phyloP scores from a whole-genome alignment of 2,797 vertebrate genomes.

The Chaetodon trifasciatus region DNA sequence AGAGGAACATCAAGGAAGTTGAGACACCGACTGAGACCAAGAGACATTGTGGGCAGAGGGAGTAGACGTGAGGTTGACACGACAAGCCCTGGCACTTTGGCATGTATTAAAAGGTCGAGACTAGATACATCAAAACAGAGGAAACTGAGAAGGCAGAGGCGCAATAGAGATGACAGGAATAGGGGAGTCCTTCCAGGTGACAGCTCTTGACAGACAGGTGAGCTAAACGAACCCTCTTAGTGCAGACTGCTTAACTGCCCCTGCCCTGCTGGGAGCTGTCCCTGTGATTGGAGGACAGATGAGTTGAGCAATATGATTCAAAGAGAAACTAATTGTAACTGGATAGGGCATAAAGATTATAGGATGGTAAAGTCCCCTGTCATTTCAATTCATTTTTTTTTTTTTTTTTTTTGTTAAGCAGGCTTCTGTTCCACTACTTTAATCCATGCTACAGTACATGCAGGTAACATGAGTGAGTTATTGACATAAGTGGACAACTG shows the following conservation, averaged over 20 bases:
- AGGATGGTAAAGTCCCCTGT: not conserved
- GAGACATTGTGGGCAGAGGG: conserved; percentile 18
- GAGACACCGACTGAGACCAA: conserved; percentile 31
- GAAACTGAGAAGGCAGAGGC: conserved; percentile 51
- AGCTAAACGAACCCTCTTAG: conserved; percentile 67
- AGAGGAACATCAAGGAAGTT: conserved; percentile 60
- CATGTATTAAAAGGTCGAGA: conserved; percentile 69
- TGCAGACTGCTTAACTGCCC: conserved; percentile 20
- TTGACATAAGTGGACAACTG: not conserved
- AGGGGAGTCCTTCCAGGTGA: conserved; percentile 31
- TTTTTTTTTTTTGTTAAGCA: not conserved
- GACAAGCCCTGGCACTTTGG: conserved; percentile 71
- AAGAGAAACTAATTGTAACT: conserved; percentile 42
- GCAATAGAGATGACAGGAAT: conserved; percentile 35
- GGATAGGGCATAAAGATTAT: not conserved
- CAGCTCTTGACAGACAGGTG: conserved; percentile 73
- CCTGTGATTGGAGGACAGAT: conserved; percentile 24
- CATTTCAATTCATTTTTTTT: not conserved
- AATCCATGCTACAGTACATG: not conserved
- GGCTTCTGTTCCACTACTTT: not conserved
- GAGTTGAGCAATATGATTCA: conserved; percentile 54
- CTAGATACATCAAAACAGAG: conserved; percentile 76
- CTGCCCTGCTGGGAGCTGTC: conserved; percentile 43
- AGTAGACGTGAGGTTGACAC: conserved; percentile 56
- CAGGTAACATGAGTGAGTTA: not conserved